Base-by-base conservation (phyloP, 2,113 vertebrate genomes). In the Psittacara wagleri region DNA sequence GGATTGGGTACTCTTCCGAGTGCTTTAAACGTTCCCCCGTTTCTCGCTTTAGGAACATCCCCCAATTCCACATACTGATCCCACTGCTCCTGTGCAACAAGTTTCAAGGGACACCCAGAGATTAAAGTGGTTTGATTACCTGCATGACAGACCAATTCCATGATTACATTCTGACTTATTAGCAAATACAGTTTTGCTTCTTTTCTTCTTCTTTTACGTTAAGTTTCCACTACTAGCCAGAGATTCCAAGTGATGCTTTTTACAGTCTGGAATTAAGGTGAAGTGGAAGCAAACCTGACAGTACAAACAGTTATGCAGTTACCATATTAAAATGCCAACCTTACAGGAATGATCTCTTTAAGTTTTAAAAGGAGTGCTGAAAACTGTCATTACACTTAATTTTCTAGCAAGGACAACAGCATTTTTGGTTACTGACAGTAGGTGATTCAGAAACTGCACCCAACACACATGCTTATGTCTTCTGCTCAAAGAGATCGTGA, bases 401-500 rank as follows among this genome's bases (percentile, higher is more conserved):
- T 90, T 87, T 88, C 86, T 95, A 41, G 91, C 88, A 94, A 92
- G 66, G 93, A 94, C 68, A 84, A 86, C 4, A 84, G 69, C 88
- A 82, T 94, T 96, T 93, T 85, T 80, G 79, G 90, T 82, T 90
- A 92, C 92, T 92, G 86, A 76, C 31, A 85, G 62, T 24, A 84
- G 37, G 55, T 4, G 37, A 37, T 72, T 91, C 73, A 78, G 62
- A 74, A 72, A 90, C 63, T 7, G 6, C 7, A n/a, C 35, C 35
- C 31, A 31, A 84, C 2, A 9, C 33, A 82, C 5, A 1, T 11
- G 37, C n/a, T 96, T 97, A 97, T 69, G 91, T 96, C 93, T 98
- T 98, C 96, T 97, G 98, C 90, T 99, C 99, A 72, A 99, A 99
- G 94, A 99, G 98, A 95, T 99, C 99, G 0, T 98, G 98, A 80